Percentiles rank a stretch among this genome's conserved stretches.
phyloP scores from a whole-genome alignment of 2,888 invertebrate genomes.

The Erannis defoliaria region DNA sequence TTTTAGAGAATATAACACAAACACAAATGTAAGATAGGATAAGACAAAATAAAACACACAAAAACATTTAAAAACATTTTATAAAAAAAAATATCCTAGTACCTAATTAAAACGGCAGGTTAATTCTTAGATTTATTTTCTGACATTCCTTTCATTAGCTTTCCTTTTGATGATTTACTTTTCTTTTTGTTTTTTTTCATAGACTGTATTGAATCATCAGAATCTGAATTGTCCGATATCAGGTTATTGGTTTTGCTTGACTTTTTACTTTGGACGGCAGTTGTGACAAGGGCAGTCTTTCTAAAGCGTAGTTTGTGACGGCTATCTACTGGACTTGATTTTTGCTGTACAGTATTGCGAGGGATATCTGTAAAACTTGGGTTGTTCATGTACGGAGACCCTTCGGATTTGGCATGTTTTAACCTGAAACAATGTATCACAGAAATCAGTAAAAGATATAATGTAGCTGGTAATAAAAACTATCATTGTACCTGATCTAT shows the following conservation, averaged over 20 bases:
- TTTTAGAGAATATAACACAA: too few relatives aligned
- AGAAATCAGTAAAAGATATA: too few relatives aligned
- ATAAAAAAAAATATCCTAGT: conserved; percentile 32
- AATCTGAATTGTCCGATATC: conserved; percentile 75
- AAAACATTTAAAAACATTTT: conserved; percentile 37
- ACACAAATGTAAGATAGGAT: not conserved
- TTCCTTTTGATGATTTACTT: conserved; percentile 68
- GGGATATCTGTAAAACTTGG: conserved; percentile 81
- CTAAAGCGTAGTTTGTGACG: conserved; percentile 83
- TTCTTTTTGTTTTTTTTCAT: conserved; percentile 81
- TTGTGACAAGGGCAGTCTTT: conserved; percentile 87
- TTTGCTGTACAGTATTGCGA: conserved; percentile 63
- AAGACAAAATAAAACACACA: conserved; percentile 10
- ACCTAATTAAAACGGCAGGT: conserved; percentile 21
- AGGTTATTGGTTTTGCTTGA: conserved; percentile 50
- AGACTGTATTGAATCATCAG: conserved; percentile 76
- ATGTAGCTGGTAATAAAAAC: too few relatives aligned
- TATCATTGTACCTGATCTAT: too few relatives aligned
- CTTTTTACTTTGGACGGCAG: conserved; percentile 82
- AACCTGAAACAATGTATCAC: conserved; percentile 64
- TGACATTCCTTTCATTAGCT: conserved; percentile 63
- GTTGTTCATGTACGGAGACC: conserved; percentile 68
- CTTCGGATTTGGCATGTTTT: conserved; percentile 76
- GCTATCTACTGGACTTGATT: conserved; percentile 57
- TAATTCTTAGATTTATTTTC: conserved; percentile 68